Conservation (phyloP, 1,140 invertebrate genomes). For the Trypoxylus dichotomus region DNA sequence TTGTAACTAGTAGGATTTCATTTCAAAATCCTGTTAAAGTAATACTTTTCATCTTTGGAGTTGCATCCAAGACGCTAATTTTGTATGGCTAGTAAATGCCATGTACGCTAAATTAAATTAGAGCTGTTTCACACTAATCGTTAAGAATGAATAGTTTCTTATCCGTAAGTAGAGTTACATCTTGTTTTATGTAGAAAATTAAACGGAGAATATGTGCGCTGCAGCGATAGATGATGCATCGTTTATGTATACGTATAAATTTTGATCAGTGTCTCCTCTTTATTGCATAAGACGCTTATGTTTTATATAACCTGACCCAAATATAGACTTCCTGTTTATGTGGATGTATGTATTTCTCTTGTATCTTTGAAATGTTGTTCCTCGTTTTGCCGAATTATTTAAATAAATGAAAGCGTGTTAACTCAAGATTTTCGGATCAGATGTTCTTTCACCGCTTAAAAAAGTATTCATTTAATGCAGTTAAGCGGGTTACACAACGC, state of each 20-base stretch:
- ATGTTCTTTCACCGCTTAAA: background rate
- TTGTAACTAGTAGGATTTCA: too few relatives aligned
- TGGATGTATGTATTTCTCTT: background rate
- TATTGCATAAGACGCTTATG: constrained; percentile 4
- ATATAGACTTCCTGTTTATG: constrained; percentile 9
- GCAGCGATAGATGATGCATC: background rate
- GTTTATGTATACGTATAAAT: background rate
- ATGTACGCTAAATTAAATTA: too few relatives aligned
- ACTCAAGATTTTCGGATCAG: background rate
- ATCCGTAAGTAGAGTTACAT: too few relatives aligned
- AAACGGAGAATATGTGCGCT: background rate
- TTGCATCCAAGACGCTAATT: too few relatives aligned
- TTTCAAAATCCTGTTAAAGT: too few relatives aligned
- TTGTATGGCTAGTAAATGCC: too few relatives aligned
- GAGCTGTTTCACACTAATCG: too few relatives aligned
- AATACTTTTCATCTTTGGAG: too few relatives aligned
- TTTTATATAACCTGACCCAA: constrained; percentile 3
- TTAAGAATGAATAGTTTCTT: too few relatives aligned
- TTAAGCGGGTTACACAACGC: background rate
- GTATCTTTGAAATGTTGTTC: background rate
- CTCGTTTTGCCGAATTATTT: background rate
- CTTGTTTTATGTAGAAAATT: background rate
- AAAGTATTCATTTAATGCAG: background rate
- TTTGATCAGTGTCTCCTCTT: background rate
- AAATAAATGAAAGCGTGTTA: background rate